Base-by-base conservation (phyloP, 2,888 invertebrate species). In the Lacanobia wlatinum region DNA sequence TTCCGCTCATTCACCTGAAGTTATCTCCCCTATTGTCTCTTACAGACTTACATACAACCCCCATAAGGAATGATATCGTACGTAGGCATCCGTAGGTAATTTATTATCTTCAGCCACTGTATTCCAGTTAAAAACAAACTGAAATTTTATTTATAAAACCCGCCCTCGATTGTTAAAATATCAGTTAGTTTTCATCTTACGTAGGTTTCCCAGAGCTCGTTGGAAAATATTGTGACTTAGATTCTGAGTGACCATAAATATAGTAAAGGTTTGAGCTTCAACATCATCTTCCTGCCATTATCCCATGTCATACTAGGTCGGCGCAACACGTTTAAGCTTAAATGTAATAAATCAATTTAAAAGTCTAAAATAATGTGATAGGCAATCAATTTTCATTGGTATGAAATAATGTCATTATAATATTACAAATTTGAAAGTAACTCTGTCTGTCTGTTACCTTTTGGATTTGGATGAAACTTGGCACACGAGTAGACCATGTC, bases 21-120 rank as follows among this genome's bases (percentile, higher is more conserved):
- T 34, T 70, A 43, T 43, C 34, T 23, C n/a, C 21, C 4, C 16
- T 46, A 23, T 59, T 70, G 18, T 60, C 5, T 53, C 16, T 34
- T 43, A 59, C 21, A 40, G 28, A 65, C 9, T n/a, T n/a, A n/a
- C n/a, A n/a, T 18, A 18, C 2, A 14, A 5, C 18, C 28, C 52
- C 10, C 50, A 70, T 59, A 21, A n/a, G 43, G 8, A 34, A 34
- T 21, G 38, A 34, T 21, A n/a, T 0, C 16, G 59, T 21, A 21
- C n/a, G 21, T 38, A 23, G 23, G 6, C 48, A 18, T 59, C 21
- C 16, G 34, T 16, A 23, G 23, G 6, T 50, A 50, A 50, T 71
- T 53, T 53, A 43, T 60, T 53, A 71, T 38, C 58, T 72, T 38
- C 7, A 48, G 16, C 6, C 28, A 28, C 21, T 28, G 6, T 40